A percentile compares a stretch with the other conserved stretches of the same genome.
These are phyloP conservation scores for Mastomys coucha DNA, from an alignment of 2,113 vertebrate species.

Conservation along the genomic window DNA sequence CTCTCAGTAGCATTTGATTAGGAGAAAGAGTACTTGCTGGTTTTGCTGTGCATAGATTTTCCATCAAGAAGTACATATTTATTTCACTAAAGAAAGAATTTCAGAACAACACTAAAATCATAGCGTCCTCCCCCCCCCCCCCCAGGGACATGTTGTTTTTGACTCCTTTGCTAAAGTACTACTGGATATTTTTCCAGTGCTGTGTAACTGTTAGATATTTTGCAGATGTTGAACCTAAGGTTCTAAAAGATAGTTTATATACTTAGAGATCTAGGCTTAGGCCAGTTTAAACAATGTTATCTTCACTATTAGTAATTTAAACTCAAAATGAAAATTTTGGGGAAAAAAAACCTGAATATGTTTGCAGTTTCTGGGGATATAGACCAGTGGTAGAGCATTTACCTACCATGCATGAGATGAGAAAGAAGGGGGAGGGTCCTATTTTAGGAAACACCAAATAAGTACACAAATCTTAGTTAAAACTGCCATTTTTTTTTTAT, in stretches of 20 bases:
- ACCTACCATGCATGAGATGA: background rate
- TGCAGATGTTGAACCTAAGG: background rate
- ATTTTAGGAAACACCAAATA: slow-evolving; percentile 31
- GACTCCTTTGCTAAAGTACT: background rate
- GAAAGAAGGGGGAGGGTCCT: background rate
- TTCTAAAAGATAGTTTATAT: background rate
- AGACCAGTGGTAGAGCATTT: background rate
- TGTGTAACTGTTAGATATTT: background rate
- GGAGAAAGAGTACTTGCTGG: background rate
- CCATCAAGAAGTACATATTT: background rate
- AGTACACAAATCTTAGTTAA: background rate
- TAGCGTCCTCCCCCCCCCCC: background rate
- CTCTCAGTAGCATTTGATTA: background rate
- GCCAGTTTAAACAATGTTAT: background rate
- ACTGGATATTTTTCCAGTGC: background rate
- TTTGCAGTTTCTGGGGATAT: background rate
- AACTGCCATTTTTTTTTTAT: background rate
- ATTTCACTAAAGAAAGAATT: background rate
- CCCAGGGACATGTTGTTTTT: background rate
- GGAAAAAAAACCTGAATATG: background rate
- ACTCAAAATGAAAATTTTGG: background rate
- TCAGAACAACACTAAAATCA: slow-evolving; percentile 23
- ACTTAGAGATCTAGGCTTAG: slow-evolving; percentile 26
- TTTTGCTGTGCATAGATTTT: slow-evolving; percentile 8
- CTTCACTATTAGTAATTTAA: background rate